Base-by-base conservation (phyloP, 2,797 vertebrate genomes). In the Smutsia gigantea region DNA sequence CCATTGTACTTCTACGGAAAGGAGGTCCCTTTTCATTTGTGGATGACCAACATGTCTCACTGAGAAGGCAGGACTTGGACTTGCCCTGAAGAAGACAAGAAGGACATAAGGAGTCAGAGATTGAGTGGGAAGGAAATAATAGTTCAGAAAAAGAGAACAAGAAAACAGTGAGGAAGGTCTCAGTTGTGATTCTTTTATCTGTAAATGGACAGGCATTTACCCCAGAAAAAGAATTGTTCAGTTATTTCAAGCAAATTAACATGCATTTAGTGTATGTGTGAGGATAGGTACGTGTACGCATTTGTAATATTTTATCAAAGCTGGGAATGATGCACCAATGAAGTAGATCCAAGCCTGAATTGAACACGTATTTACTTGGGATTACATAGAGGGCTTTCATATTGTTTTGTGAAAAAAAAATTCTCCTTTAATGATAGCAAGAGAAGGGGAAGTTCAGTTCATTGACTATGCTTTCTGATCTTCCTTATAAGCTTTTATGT, bases 281-380 rank as follows among this genome's bases (percentile, higher is more conserved):
- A 8, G 63, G 14, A 3, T 53, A 89, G 18, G 6, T 64, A 42
- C 15, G 17, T 31, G 29, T 72, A 46, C 2, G 4, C 1, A 27
- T 82, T 83, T 93, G 69, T 92, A 71, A 93, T 93, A 72, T 46
- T 59, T 72, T 75, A 57, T 72, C 49, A 46, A 83, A 89, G 37
- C 37, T 84, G 25, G 31, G 21, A 79, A 75, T 64, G 55, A 42
- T 19, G 31, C 8, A 31, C n/a, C 21, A 77, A 46, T 64, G 21
- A 74, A 74, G 46, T 39, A 69, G 29, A 71, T 31, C 51, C 68
- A 93, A 82, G 23, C 15, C 39, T 92, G 90, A 59, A 81, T 31
- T 93, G 78, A 46, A 49, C 51, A 90, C 37, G 3, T 69, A 95
- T 96, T 95, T 96, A 95, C 79, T 74, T 71, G 51, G 49, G 49